Conservation (phyloP, 1,140 invertebrate species). For the Drosophila pandora region DNA sequence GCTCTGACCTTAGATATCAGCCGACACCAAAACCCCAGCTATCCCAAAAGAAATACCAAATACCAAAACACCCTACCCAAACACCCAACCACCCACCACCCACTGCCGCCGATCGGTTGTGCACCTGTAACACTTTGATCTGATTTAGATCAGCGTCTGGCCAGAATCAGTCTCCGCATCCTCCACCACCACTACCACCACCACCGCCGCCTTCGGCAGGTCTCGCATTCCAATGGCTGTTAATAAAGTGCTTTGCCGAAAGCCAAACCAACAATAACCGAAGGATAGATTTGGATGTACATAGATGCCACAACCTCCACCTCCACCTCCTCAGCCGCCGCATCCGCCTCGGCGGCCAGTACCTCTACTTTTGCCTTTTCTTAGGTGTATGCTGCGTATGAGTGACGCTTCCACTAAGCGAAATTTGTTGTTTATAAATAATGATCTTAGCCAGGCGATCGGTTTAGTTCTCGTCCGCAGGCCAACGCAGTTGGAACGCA, state of each 20-base stretch:
- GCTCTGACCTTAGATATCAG: conserved; percentile 49
- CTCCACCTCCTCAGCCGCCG: neutral
- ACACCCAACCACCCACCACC: conserved; percentile 22
- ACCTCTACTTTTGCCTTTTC: neutral
- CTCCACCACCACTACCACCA: conserved; percentile 8
- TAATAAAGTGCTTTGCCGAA: conserved; percentile 69
- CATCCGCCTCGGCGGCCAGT: conserved; percentile 3
- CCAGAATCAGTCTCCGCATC: conserved; percentile 53
- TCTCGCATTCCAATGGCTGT: conserved; percentile 71
- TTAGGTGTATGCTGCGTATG: conserved; percentile 43
- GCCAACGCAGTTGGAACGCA: conserved; percentile 72
- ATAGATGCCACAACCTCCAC: neutral
- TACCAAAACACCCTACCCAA: conserved; percentile 1
- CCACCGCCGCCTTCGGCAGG: conserved; percentile 14
- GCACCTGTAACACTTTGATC: conserved; percentile 76
- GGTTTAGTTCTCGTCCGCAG: conserved; percentile 74
- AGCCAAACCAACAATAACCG: conserved; percentile 75
- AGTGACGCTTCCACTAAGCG: conserved; percentile 71
- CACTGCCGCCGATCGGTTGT: conserved; percentile 11
- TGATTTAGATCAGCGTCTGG: conserved; percentile 67
- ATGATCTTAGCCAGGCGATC: conserved; percentile 79
- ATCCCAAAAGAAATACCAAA: too few relatives aligned
- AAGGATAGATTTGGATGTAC: conserved; percentile 52
- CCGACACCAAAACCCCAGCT: conserved; percentile 23
- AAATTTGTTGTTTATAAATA: conserved; percentile 81